Evolutionary conservation across 2,888 invertebrate genomes (phyloP), one percentile per base, ranked within the genome.

Genomic region (Pammene aurita): DNA sequence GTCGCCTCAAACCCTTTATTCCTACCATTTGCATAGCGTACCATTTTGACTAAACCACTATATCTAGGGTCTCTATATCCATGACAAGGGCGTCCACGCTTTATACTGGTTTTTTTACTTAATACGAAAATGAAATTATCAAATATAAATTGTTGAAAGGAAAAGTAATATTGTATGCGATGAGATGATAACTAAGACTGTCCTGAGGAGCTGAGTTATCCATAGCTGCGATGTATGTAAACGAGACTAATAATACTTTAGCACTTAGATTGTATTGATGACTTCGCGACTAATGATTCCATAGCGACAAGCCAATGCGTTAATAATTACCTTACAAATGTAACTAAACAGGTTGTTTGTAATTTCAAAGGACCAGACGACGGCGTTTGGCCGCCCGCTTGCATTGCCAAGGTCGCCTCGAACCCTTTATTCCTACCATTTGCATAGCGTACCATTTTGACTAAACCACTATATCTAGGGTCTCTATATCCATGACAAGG

Each of bases 351-450:
- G 62, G 67, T 67, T 67, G 62, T 42, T 62, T 57, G 57, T 56
- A 42, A 52, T 63, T 52, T 35, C 63, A 57, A 46, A 46, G 46
- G 16, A 74, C 71, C 76, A 76, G 71, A 70, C 76, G 66, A 72
- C 72, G n/a, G 86, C 84, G 77, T 80, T 82, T 85, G 85, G 86
- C 85, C 86, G 80, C 79, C 76, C 84, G 84, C 85, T 86, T 83
- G 84, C 84, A 85, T 84, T 79, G 71, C 75, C 85, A 88, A 88
- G 88, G 88, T 84, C 87, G 79, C 61, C 66, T 72, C 76, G 75
- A 41, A 50, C n/a, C n/a, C 13, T 50, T 6, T 54, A 54, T 34
- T 54, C 34, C 10, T 2, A n/a, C 34, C 34, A 34, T 54, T 54
- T 34, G 34, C 34, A 7, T 5, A 50, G 18, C 6, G n/a, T 34